Evolutionary conservation across 2,113 vertebrate species (phyloP).

Genomic region (Myotis lucifugus): DNA sequence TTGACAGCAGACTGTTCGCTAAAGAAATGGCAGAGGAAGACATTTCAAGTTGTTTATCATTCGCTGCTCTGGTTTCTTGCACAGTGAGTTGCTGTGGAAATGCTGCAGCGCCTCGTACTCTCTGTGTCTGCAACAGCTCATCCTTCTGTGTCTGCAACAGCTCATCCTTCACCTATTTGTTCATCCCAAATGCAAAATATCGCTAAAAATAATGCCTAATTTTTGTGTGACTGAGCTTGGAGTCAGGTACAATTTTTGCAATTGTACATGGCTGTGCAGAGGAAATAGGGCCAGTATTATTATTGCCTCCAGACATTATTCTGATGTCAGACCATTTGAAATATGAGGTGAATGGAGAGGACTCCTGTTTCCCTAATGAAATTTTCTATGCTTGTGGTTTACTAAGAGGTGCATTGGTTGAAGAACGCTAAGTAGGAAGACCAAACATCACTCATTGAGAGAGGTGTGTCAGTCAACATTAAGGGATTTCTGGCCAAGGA

Average conservation of each 20-base stretch:
- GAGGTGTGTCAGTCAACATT: neutral
- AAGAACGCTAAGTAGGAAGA: conserved; percentile 58
- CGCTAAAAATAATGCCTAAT: neutral
- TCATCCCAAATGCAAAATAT: neutral
- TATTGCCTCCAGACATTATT: neutral
- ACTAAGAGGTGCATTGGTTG: conserved; percentile 54
- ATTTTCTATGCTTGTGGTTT: conserved; percentile 63
- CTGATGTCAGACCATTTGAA: conserved; percentile 54
- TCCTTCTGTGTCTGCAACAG: neutral
- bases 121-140: neutral
- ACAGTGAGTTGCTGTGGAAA: neutral
- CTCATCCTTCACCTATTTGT: neutral
- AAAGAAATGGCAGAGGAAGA: conserved; percentile 59
- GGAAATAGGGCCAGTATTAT: conserved; percentile 23
- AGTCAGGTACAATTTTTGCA: conserved; percentile 36
- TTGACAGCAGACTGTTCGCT: conserved; percentile 56
- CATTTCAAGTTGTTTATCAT: conserved; percentile 61
- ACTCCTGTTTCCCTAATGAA: conserved; percentile 62
- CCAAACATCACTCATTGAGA: neutral
- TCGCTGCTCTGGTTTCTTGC: conserved; percentile 21
- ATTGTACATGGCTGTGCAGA: neutral
- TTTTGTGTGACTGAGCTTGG: conserved; percentile 46
- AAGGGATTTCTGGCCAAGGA: conserved; percentile 1
- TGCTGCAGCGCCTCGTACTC: neutral
- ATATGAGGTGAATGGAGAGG: neutral